Evolutionary conservation across 2,888 invertebrate genomes (phyloP).

Genomic region (Mythimna loreyi): DNA sequence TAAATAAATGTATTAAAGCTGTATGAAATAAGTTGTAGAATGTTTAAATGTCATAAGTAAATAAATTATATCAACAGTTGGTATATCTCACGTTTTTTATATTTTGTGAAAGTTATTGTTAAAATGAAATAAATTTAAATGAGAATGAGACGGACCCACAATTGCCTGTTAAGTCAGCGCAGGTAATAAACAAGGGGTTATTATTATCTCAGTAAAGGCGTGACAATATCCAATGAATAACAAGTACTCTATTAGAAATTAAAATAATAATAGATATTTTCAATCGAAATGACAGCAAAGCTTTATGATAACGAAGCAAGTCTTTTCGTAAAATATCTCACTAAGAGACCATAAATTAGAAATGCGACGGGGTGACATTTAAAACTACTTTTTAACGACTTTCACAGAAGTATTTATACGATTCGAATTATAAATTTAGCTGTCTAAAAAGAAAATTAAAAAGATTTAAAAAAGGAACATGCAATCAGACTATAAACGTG

Average conservation of each 20-base stretch:
- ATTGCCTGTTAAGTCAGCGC: slow-evolving; percentile 24
- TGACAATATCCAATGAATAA: slow-evolving; percentile 24
- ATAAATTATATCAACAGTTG: too few species aligned
- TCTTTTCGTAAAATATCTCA: background rate
- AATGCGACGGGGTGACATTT: slow-evolving; percentile 24
- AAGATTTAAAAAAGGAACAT: slow-evolving; percentile 40
- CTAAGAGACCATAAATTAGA: slow-evolving; percentile 10
- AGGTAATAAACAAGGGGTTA: background rate
- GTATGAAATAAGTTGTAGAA: too few species aligned
- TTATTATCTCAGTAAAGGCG: background rate
- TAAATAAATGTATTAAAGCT: too few species aligned
- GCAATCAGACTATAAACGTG: slow-evolving; percentile 33
- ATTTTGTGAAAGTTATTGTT: too few species aligned
- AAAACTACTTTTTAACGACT: slow-evolving; percentile 15
- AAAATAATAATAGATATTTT: slow-evolving; percentile 5
- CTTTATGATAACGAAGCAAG: slow-evolving; percentile 1
- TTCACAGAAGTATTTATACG: slow-evolving; percentile 26
- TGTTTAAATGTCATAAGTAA: too few species aligned
- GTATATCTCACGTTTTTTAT: too few species aligned
- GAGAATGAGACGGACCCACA: too few species aligned
- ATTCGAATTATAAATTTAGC: slow-evolving; percentile 9
- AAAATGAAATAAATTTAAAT: too few species aligned
- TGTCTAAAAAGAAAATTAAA: slow-evolving; percentile 29
- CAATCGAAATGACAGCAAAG: background rate
- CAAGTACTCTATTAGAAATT: background rate